These are phyloP conservation scores for Serinus canaria DNA, from an alignment of 2,113 vertebrate species.

Conservation along the genomic window DNA sequence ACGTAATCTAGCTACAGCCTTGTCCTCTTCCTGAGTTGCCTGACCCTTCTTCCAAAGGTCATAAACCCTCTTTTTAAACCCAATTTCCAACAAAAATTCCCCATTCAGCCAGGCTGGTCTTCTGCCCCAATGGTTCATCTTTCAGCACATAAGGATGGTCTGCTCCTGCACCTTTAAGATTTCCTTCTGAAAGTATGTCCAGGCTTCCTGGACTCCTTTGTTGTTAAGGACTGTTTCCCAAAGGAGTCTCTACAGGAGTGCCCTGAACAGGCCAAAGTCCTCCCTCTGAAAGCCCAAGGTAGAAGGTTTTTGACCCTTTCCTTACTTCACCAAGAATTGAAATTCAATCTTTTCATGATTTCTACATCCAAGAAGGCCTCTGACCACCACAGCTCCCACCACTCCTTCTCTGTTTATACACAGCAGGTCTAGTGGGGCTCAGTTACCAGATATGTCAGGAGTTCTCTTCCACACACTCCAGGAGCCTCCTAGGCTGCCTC, in stretches of 20 bases:
- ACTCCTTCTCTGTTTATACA: neutral
- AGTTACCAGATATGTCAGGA: neutral
- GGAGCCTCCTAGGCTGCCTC: neutral
- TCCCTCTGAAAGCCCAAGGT: neutral
- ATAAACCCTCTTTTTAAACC: neutral
- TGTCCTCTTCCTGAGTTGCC: neutral
- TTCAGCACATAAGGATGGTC: neutral
- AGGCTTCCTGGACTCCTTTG: neutral
- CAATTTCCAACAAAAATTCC: neutral
- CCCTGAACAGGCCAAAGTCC: neutral
- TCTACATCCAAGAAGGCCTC: neutral
- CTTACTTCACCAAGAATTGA: neutral
- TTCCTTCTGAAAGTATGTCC: neutral
- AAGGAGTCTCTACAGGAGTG: neutral
- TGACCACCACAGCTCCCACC: neutral
- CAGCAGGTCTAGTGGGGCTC: neutral
- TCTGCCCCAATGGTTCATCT: neutral
- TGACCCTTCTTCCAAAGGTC: neutral
- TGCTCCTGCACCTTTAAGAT: neutral
- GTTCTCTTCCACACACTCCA: neutral
- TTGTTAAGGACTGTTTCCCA: neutral
- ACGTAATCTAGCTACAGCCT: rapidly evolving
- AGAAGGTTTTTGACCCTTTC: neutral
- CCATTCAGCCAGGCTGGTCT: neutral
- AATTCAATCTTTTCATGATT: neutral